These are phyloP conservation scores for Sebastes fasciatus DNA, from an alignment of 2,113 vertebrate genomes.

Conservation along the genomic window DNA sequence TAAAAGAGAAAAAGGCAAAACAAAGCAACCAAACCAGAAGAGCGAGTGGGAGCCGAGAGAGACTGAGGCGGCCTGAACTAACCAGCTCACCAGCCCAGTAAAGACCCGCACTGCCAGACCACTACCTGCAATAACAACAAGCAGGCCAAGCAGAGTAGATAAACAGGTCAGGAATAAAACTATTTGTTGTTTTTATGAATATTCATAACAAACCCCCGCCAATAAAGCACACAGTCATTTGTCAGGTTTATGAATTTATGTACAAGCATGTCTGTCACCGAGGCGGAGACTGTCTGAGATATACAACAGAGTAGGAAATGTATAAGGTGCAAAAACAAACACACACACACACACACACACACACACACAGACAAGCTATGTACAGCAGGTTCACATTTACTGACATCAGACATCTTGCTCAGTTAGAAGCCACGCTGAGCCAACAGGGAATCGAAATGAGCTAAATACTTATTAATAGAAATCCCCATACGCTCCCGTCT, in stretches of 20 bases:
- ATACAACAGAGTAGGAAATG: conserved; percentile 73
- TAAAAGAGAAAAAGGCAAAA: too few species aligned
- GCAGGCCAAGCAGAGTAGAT: too few species aligned
- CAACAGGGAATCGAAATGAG: background rate
- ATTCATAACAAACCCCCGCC: background rate
- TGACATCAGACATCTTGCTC: conserved; percentile 40
- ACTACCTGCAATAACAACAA: background rate
- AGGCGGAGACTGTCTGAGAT: conserved; percentile 81
- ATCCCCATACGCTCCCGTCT: background rate
- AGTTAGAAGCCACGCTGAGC: conserved; percentile 2
- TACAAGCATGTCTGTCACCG: conserved; percentile 76
- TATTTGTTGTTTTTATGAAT: background rate
- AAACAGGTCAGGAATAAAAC: too few species aligned
- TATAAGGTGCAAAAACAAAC: conserved; percentile 85
- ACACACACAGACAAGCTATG: conserved; percentile 53
- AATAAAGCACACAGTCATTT: conserved; percentile 39
- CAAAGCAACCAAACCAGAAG: background rate
- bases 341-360: conserved; percentile 22
- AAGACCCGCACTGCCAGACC: background rate
- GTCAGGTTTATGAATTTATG: conserved; percentile 76
- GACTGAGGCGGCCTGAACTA: background rate
- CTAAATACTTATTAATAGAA: conserved; percentile 25
- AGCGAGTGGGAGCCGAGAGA: background rate
- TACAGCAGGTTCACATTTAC: conserved; percentile 76
- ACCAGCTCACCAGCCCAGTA: background rate